These are phyloP conservation scores for Choloepus didactylus DNA, from an alignment of 2,797 vertebrate species.

Conservation along the genomic window DNA sequence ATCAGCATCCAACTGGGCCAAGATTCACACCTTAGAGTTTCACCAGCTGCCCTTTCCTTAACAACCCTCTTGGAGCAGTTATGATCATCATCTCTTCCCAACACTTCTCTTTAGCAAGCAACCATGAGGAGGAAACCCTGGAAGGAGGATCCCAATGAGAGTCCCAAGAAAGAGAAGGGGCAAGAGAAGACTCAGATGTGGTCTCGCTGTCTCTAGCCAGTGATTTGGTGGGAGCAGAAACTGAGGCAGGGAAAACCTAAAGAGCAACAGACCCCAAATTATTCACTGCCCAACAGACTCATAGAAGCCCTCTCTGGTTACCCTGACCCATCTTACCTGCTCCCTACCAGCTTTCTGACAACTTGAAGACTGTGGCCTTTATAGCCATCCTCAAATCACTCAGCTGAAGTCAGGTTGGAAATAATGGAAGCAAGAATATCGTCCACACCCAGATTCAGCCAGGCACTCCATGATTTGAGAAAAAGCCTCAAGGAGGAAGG, in stretches of 20 bases:
- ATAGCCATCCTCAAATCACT: neutral
- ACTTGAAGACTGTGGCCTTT: neutral
- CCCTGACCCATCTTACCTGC: neutral
- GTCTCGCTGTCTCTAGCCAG: neutral
- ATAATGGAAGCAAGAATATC: neutral
- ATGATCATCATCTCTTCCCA: neutral
- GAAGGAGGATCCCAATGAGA: neutral
- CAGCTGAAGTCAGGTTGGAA: neutral
- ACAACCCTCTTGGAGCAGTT: neutral
- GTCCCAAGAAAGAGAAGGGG: neutral
- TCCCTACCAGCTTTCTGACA: neutral
- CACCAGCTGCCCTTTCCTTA: neutral
- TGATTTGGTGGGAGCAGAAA: neutral
- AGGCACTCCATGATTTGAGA: conserved; percentile 12
- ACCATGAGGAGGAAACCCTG: neutral
- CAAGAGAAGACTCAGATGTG: neutral
- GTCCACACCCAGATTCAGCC: conserved; percentile 2
- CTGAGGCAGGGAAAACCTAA: neutral
- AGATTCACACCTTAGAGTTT: neutral
- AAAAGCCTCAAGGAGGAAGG: conserved; percentile 18
- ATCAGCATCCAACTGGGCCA: neutral
- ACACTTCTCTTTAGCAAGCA: neutral
- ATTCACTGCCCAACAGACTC: neutral
- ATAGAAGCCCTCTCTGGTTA: neutral
- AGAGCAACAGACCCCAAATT: neutral